Evolutionary conservation across 2,797 vertebrate genomes (phyloP), one percentile per base, ranked within the genome.

Genomic region (Poeciliopsis gracilis): DNA sequence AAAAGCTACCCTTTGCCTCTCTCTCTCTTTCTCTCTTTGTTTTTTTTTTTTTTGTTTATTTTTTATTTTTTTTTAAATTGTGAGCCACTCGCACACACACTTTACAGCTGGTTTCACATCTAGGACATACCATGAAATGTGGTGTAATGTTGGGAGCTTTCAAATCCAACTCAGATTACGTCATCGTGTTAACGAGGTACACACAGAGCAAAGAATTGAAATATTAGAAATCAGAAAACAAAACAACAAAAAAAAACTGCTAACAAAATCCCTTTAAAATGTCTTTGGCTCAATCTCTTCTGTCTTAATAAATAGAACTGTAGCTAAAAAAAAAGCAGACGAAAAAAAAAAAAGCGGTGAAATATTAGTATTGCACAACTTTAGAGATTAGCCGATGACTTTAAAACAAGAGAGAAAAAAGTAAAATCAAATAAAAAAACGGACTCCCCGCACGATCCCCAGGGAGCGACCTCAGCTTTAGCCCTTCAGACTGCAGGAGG

Each of bases 401-500:
- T 75, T 38, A 41, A 38, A 61, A 61, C 15, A 33, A 61, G 18
- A 61, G 7, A 13, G 25, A 30, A 2, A 5, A 15, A 5, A 13
- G 30, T 30, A 10, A 1, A 0, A 1, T 10, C 1, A 20, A 46
- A 15, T 47, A 6, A 47, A 23, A 73, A 82, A 81, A 70, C 30
- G 1, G 28, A 67, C 61, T 72, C 47, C 70, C 49, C 47, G 20
- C 66, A 30, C 30, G 8, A 43, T 76, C 41, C 41, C 41, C 55
- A 87, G 90, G 94, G 93, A 95, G 93, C 91, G 95, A 93, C 92
- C 90, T 93, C 82, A 86, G 90, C 91, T 85, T 83, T 43, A 80
- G 88, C 88, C 90, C 86, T 71, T 91, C 89, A 78, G 78, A 93
- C 75, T 51, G 82, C 79, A 84, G 76, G 82, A 83, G 74, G 73